Base-by-base conservation (phyloP, 2,113 vertebrate genomes). In the Tympanuchus pallidicinctus region DNA sequence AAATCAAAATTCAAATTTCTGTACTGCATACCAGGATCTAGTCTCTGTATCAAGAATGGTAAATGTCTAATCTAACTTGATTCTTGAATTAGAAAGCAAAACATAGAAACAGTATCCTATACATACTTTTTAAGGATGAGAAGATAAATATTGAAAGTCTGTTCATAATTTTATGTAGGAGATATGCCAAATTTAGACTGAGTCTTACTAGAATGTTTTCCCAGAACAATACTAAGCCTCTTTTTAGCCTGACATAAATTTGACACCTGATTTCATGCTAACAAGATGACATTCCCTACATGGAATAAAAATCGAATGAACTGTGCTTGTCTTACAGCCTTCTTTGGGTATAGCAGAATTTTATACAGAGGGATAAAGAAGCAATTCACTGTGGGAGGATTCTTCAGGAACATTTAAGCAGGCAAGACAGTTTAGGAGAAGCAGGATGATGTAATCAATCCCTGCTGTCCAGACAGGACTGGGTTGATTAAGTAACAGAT, bases 291-390 rank as follows among this genome's bases (percentile, higher is more conserved):
- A 11, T 73, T 36, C 36, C 36, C 18, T 17, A 2, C 43, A 4
- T 10, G 43, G 48, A 65, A 22, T 16, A 42, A 64, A 78, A 45
- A 63, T 34, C 11, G 21, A 24, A 34, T 9, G 36, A 50, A 4
- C 4, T 2, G 52, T 36, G 45, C 27, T 2, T 59, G 27, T 11
- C 17, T 22, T 21, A 50, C 1, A 4, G 48, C 32, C 25, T 38
- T 36, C 1, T 0, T 13, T 48, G 70, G 48, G 2, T 14, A 1
- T 2, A 7, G 59, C 59, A 84, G 32, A 65, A 10, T 0, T 0
- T 3, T 65, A 3, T 57, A 5, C 6, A 40, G 42, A 19, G 38
- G 66, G 32, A 34, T 14, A 45, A 54, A 30, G 54, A 13, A 67
- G 11, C 30, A 34, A 1, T n/a, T 45, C 1, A 0, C 15, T 17